These are phyloP conservation scores for Columba guinea DNA, from an alignment of 2,797 vertebrate species.

Conservation along the genomic window DNA sequence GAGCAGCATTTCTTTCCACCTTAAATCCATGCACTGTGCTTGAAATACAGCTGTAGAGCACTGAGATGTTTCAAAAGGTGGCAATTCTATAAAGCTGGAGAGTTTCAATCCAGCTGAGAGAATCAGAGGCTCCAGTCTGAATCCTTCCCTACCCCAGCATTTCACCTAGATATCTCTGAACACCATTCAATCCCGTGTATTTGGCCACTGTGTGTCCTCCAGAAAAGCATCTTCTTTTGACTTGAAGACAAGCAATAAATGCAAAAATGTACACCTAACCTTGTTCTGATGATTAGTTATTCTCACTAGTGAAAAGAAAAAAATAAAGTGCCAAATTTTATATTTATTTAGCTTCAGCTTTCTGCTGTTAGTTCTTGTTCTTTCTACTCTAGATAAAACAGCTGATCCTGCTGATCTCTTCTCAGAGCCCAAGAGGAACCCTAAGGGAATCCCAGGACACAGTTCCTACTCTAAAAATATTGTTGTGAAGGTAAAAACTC, in stretches of 20 bases:
- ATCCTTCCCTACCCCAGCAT: neutral
- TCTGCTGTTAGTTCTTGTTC: neutral
- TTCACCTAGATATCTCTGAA: neutral
- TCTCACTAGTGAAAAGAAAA: neutral
- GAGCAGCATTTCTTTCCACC: neutral
- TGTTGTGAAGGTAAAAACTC: neutral
- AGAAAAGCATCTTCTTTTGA: neutral
- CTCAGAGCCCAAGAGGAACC: neutral
- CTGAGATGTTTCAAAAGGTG: neutral
- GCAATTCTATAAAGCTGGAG: neutral
- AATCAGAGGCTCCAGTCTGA: neutral
- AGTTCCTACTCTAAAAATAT: neutral
- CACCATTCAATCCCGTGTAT: accelerated
- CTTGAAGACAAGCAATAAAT: neutral
- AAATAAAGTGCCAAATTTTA: neutral
- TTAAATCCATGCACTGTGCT: neutral
- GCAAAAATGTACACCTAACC: neutral
- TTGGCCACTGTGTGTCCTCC: neutral
- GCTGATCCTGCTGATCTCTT: neutral
- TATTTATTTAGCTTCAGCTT: slow-evolving; percentile 8
- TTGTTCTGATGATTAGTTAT: slow-evolving; percentile 8
- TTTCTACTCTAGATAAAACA: neutral
- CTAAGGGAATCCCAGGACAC: neutral
- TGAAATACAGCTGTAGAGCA: neutral
- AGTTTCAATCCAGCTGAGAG: neutral